Evolutionary conservation across 30 jellyfish, hydroid and myxozoan genomes (phyloP).

Genomic region (Aurelia sp.): DNA sequence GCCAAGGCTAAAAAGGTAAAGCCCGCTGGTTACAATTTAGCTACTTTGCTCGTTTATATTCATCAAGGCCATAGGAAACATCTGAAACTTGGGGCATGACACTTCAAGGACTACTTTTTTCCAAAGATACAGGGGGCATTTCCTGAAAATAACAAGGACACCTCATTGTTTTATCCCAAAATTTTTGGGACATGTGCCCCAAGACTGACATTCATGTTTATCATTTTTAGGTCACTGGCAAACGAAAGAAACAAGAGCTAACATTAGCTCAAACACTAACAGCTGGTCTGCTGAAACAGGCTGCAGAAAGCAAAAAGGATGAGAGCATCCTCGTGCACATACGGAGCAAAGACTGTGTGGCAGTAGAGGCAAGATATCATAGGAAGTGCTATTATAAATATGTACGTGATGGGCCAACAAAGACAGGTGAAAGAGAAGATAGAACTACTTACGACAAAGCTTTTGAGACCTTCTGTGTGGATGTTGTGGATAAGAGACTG

Average conservation of each 20-base stretch:
- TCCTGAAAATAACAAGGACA: too few species aligned
- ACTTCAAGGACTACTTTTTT: too few species aligned
- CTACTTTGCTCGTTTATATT: too few species aligned
- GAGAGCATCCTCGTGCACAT: conserved; percentile 46
- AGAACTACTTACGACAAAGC: not conserved
- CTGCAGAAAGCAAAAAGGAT: conserved; percentile 45
- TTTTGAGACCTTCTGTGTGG: conserved; percentile 21
- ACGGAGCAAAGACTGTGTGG: conserved; percentile 41
- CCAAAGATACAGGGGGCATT: too few species aligned
- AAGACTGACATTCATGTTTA: conserved; percentile 10
- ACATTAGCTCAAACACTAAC: conserved; percentile 18
- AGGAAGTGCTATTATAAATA: conserved; percentile 28
- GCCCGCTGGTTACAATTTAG: too few species aligned
- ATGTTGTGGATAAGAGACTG: conserved; percentile 12
- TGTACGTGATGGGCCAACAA: conserved; percentile 8
- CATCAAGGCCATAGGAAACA: too few species aligned
- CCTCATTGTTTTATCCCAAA: too few species aligned
- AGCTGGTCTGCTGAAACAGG: conserved; percentile 38
- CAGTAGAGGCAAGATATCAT: conserved; percentile 45
- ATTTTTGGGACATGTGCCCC: too few species aligned
- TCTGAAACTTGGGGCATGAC: too few species aligned
- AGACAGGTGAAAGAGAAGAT: not conserved
- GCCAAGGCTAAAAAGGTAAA: too few species aligned
- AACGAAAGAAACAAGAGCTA: conserved; percentile 22
- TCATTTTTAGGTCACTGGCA: conserved; percentile 27